These are phyloP conservation scores for Bos taurus DNA, from an alignment of 2,113 vertebrate genomes.

Conservation along the genomic window DNA sequence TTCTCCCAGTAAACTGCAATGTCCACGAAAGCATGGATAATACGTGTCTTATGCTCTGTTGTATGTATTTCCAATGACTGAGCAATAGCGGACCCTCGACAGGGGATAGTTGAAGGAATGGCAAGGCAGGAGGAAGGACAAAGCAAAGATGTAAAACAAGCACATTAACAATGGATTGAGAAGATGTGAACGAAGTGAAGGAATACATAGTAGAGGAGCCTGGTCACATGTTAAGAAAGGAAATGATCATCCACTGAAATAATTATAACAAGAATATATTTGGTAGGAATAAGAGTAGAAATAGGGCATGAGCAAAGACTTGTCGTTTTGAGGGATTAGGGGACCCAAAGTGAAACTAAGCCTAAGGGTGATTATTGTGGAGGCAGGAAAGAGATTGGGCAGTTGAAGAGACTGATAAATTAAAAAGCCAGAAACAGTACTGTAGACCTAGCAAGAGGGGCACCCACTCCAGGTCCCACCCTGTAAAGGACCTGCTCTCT, in stretches of 20 bases:
- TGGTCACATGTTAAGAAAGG: not conserved
- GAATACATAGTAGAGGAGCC: not conserved
- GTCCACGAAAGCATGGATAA: not conserved
- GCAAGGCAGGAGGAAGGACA: not conserved
- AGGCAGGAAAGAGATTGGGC: not conserved
- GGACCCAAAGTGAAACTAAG: not conserved
- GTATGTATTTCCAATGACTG: not conserved
- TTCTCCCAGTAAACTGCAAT: not conserved
- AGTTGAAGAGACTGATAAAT: not conserved
- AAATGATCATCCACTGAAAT: not conserved
- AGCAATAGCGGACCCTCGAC: not conserved
- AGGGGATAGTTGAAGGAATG: not conserved
- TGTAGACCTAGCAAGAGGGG: not conserved
- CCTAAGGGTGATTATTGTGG: not conserved
- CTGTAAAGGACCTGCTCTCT: not conserved
- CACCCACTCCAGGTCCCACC: accelerated
- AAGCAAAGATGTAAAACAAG: not conserved
- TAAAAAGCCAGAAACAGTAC: not conserved
- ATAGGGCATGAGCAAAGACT: not conserved
- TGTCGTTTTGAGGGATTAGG: not conserved
- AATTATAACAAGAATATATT: not conserved
- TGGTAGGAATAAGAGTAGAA: not conserved
- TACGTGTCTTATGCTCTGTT: not conserved
- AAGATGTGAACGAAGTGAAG: not conserved
- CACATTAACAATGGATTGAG: not conserved